Percentiles rank a stretch among this genome's conserved stretches.
Evolutionary conservation across 2,113 vertebrate genomes (phyloP).

Genomic region (Oreotrochilus melanogaster): DNA sequence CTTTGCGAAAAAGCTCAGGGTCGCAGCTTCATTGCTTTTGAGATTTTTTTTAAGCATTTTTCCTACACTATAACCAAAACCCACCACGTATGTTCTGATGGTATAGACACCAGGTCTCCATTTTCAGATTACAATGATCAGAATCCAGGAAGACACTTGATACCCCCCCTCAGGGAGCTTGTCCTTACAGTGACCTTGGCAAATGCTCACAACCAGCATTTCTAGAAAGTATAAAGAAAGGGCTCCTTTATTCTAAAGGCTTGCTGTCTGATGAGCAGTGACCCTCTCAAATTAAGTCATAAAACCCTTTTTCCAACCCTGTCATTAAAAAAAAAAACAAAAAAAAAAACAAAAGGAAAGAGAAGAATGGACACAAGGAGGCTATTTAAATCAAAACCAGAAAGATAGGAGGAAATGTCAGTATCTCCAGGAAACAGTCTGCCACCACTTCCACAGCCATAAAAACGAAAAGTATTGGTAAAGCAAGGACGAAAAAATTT

Average conservation of each 20-base stretch:
- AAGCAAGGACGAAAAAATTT: not conserved
- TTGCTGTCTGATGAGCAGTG: not conserved
- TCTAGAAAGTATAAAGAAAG: not conserved
- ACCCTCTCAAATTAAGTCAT: not conserved
- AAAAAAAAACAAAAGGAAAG: not conserved
- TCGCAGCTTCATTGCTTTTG: not conserved
- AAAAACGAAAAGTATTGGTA: not conserved
- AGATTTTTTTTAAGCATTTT: not conserved
- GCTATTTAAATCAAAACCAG: not conserved
- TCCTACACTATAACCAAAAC: fast-evolving
- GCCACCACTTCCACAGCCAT: not conserved
- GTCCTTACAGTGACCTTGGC: not conserved
- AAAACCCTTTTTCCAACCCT: not conserved
- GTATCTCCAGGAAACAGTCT: not conserved
- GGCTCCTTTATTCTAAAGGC: not conserved
- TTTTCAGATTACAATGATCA: not conserved
- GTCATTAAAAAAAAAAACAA: not conserved
- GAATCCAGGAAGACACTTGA: not conserved
- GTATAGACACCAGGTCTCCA: fast-evolving
- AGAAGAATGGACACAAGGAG: not conserved
- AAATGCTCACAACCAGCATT: not conserved
- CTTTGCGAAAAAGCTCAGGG: not conserved
- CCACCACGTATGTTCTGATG: fast-evolving
- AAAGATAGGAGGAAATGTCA: not conserved
- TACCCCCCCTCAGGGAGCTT: not conserved